Percentiles rank a stretch among this genome's conserved stretches.
Evolutionary conservation across 2,888 invertebrate species (phyloP).

Genomic region (Limenitis camilla): DNA sequence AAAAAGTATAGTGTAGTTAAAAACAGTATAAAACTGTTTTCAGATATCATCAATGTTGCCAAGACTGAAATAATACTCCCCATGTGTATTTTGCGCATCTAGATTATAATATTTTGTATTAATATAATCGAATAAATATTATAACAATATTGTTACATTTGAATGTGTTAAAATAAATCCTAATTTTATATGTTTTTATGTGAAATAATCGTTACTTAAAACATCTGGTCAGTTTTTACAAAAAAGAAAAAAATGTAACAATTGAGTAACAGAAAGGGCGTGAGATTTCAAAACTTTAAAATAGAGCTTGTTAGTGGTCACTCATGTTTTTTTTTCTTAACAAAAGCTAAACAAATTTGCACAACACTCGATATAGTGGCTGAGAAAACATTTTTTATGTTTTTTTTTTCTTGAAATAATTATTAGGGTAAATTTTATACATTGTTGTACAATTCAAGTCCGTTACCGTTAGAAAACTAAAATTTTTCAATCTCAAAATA

Average conservation of each 20-base stretch:
- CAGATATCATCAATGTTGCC: too few relatives aligned
- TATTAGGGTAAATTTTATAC: slow-evolving; percentile 6
- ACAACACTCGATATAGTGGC: slow-evolving; percentile 27
- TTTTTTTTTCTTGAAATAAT: slow-evolving; percentile 21
- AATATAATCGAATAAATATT: too few relatives aligned
- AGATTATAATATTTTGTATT: too few relatives aligned
- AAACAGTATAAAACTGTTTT: too few relatives aligned
- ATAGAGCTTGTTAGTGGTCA: slow-evolving; percentile 32
- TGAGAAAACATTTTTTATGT: slow-evolving; percentile 26
- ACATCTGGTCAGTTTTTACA: slow-evolving; percentile 19
- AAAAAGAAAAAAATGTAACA: slow-evolving; percentile 14
- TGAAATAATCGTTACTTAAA: neutral
- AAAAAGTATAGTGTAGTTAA: too few relatives aligned
- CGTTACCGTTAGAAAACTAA: neutral
- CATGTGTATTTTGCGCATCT: too few relatives aligned
- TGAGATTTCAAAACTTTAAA: slow-evolving; percentile 26
- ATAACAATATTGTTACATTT: too few relatives aligned
- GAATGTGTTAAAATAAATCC: too few relatives aligned
- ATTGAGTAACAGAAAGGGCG: slow-evolving; percentile 25
- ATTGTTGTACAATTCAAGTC: neutral
- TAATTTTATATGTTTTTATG: too few relatives aligned
- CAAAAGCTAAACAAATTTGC: slow-evolving; percentile 28
- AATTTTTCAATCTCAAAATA: too few relatives aligned
- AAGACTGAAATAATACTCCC: too few relatives aligned
- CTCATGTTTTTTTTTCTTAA: slow-evolving; percentile 21